phyloP scores from a whole-genome alignment of 2,113 vertebrate species.

The Rhinogobius similis region DNA sequence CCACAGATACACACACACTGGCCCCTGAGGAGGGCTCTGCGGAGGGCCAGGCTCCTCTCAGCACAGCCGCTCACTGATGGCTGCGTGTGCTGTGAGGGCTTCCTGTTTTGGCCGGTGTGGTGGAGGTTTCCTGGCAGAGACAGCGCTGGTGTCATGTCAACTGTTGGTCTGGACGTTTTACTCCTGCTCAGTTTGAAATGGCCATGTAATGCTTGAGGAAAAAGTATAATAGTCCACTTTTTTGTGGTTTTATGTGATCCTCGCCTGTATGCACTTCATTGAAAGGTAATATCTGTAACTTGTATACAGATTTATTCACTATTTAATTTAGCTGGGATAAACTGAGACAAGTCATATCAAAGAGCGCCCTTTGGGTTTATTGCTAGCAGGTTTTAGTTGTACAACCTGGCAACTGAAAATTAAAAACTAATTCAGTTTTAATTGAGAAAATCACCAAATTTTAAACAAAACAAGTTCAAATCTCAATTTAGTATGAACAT shows the following conservation, averaged over 20 bases:
- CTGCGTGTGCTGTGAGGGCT: conserved; percentile 24
- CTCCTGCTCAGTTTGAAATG: conserved; percentile 2
- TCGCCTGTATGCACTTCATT: background rate
- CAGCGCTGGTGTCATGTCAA: conserved; percentile 74
- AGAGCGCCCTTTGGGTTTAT: background rate
- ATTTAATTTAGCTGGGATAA: background rate
- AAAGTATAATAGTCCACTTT: background rate
- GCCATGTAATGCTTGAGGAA: background rate
- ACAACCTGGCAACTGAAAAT: background rate
- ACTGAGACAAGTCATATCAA: too few species aligned
- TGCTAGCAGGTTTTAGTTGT: background rate
- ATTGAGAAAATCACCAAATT: background rate
- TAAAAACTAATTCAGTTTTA: background rate
- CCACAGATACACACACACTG: conserved; percentile 35
- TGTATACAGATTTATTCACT: background rate
- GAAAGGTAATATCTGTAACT: background rate
- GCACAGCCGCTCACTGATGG: conserved; percentile 41
- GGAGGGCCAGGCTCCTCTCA: conserved; percentile 76
- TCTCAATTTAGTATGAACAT: background rate
- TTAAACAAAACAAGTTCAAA: background rate
- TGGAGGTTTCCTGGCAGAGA: conserved; percentile 79
- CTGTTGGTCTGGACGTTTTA: conserved; percentile 14
- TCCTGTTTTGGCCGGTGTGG: conserved; percentile 86
- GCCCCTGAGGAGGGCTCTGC: conserved; percentile 50
- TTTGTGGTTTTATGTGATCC: background rate